Percentiles rank a stretch among this genome's conserved stretches.
These are phyloP conservation scores for Collichthys lucidus DNA, from an alignment of 2,113 vertebrate species.

Conservation along the genomic window DNA sequence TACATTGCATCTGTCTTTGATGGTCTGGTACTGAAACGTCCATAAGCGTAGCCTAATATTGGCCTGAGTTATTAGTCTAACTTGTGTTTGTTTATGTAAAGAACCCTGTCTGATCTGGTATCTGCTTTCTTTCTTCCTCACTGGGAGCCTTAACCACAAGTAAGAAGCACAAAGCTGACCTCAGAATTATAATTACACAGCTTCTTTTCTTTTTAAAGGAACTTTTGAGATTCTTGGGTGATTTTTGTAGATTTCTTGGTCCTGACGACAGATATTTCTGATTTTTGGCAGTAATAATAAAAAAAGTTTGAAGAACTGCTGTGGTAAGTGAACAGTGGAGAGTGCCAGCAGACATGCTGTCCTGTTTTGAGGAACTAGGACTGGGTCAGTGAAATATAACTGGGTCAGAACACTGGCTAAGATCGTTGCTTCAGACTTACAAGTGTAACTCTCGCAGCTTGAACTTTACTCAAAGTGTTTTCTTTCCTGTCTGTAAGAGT, in stretches of 20 bases:
- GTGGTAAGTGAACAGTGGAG: slow-evolving; percentile 27
- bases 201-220: slow-evolving; percentile 28
- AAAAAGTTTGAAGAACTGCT: slow-evolving; percentile 10
- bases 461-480: background rate
- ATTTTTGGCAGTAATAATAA: slow-evolving; percentile 5
- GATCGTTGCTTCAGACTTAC: slow-evolving; percentile 19
- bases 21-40: background rate
- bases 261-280: slow-evolving; percentile 38
- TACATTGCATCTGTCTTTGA: background rate
- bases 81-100: slow-evolving; percentile 27
- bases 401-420: slow-evolving; percentile 39
- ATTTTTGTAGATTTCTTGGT: slow-evolving; percentile 47
- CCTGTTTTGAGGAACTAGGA: slow-evolving; percentile 53
- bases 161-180: slow-evolving; percentile 28
- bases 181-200: slow-evolving; percentile 38
- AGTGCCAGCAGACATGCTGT: slow-evolving; percentile 24
- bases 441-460: slow-evolving; percentile 7
- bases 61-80: slow-evolving; percentile 9
- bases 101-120: slow-evolving; percentile 26
- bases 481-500: slow-evolving; percentile 10
- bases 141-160: slow-evolving; percentile 20
- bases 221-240: background rate
- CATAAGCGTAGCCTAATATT: background rate
- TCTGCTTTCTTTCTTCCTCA: slow-evolving; percentile 24
- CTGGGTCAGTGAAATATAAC: slow-evolving; percentile 40